Base-by-base conservation (phyloP, 2,888 invertebrate genomes). In the Hipparchia sbordonii region DNA sequence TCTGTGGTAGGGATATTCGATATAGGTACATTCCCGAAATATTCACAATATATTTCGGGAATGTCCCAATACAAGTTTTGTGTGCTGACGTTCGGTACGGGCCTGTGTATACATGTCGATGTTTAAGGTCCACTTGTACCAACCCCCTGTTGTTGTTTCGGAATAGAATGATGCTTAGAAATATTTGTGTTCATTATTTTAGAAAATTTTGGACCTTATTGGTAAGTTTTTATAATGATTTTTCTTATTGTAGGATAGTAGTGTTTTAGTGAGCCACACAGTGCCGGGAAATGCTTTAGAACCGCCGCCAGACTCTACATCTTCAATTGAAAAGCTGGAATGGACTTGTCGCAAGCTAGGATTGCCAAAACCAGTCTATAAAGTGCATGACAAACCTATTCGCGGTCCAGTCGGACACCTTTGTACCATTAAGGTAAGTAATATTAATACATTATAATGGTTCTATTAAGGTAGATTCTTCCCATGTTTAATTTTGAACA, bases 331-430 rank as follows among this genome's bases (percentile, higher is more conserved):
- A 5, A 92, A 89, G 81, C 80, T 93, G 59, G 92, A 90, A 74
- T 93, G 93, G 93, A 92, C 91, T 56, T 93, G 93, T 80, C 87
- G 85, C 72, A 91, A 91, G 81, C 82, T 94, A 46, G 91, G 92
- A 62, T 83, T 94, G 46, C 87, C 89, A 48, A 85, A 86, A 75
- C 94, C 94, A 1, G 85, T 91, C 6, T 93, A 86, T 77, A 94
- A 91, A 79, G 84, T 89, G 51, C 85, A 84, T 67, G 87, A 88
- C 56, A 78, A 84, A 71, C 86, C 85, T 6, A 92, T 89, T 80
- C 84, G 84, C 12, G 89, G 86, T 56, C 87, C 89, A 2, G 84
- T 82, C 9, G 85, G 75, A 67, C 93, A 88, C 78, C 85, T 87
- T 77, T 93, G 94, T 77, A 87, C 84, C 54, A 85, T 92, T 33